These are phyloP conservation scores for Porites australiensis DNA, from an alignment of 64 coral and sea anemone genomes.

Conservation along the genomic window DNA sequence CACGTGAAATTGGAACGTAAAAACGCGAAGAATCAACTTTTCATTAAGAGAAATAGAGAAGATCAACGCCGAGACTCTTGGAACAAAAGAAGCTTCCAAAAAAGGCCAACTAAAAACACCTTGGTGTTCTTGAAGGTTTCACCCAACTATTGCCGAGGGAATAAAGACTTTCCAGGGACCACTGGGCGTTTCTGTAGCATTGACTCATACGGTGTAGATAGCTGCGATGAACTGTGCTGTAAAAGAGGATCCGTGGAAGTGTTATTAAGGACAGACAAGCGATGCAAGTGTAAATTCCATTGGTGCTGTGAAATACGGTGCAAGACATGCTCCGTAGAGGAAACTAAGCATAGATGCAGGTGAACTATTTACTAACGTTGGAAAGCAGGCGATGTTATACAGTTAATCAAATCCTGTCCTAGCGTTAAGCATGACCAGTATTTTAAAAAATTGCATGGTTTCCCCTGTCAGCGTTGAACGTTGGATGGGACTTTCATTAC, in stretches of 20 bases:
- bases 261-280: not conserved
- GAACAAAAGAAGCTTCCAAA: not conserved
- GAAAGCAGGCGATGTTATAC: too few relatives aligned
- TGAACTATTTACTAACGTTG: not conserved
- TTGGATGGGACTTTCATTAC: too few relatives aligned
- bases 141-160: conserved; percentile 72
- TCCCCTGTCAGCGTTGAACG: too few relatives aligned
- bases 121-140: conserved; percentile 81
- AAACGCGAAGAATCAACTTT: not conserved
- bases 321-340: conserved; percentile 47
- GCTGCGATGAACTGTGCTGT: conserved; percentile 84
- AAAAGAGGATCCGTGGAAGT: conserved; percentile 49
- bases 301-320: conserved; percentile 93
- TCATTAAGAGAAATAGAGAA: not conserved
- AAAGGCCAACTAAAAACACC: not conserved
- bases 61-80: not conserved
- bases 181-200: conserved; percentile 69
- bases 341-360: conserved; percentile 69
- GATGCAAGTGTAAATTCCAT: conserved; percentile 83
- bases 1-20: conserved; percentile 54
- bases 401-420: too few relatives aligned
- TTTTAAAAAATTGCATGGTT: too few relatives aligned
- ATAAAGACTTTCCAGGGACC: conserved; percentile 59
- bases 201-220: conserved; percentile 27
- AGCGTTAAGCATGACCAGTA: too few relatives aligned